A percentile compares a stretch with the other conserved stretches of the same genome.
These are phyloP conservation scores for Lonchura striata DNA, from an alignment of 2,113 vertebrate genomes.

Conservation along the genomic window DNA sequence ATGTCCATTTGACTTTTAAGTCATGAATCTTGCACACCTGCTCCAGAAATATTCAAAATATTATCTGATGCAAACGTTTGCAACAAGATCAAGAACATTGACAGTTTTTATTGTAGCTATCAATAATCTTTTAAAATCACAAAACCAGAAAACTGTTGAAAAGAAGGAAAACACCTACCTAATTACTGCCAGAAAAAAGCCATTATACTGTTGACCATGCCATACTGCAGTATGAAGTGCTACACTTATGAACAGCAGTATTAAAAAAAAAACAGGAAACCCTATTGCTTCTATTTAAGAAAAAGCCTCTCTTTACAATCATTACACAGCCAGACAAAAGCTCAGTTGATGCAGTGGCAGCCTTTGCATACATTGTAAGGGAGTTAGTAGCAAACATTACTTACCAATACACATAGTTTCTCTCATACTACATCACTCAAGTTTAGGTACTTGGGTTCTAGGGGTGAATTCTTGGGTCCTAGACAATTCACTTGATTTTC, in stretches of 20 bases:
- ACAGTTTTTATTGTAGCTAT: not conserved
- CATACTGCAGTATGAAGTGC: not conserved
- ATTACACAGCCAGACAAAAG: not conserved
- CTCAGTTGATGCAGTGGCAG: not conserved
- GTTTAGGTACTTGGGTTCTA: not conserved
- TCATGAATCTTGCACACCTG: fast-evolving
- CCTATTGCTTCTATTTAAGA: not conserved
- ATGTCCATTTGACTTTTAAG: not conserved
- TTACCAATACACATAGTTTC: not conserved
- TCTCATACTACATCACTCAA: not conserved
- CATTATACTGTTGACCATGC: not conserved
- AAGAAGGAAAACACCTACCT: not conserved
- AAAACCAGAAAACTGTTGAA: not conserved
- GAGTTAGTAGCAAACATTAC: not conserved
- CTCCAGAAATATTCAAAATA: not conserved
- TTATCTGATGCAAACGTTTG: not conserved
- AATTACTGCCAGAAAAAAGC: not conserved
- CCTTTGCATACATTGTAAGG: not conserved
- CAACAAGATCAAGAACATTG: not conserved
- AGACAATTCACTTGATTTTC: not conserved
- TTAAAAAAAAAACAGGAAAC: not conserved
- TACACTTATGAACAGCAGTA: not conserved
- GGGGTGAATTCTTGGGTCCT: not conserved
- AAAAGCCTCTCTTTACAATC: not conserved
- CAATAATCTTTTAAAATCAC: not conserved